Evolutionary conservation across 2,113 vertebrate genomes (phyloP).

Genomic region (Tylochromis polylepis): DNA sequence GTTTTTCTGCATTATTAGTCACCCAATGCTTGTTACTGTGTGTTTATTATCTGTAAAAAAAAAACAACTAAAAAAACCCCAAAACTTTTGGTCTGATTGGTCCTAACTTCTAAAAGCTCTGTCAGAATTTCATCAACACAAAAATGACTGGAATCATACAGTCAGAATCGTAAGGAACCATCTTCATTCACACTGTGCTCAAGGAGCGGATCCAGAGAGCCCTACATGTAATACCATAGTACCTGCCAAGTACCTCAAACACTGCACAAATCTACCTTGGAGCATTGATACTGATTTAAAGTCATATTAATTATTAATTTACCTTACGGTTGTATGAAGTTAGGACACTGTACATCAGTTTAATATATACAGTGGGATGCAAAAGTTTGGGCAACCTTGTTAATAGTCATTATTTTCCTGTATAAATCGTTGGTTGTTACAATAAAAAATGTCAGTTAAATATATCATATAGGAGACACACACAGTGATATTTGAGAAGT

Average conservation of each 20-base stretch:
- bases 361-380: no score
- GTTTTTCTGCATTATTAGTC: not conserved
- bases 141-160: not conserved
- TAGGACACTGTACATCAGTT: not conserved
- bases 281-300: not conserved
- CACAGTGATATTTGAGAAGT: no score
- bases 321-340: not conserved
- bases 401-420: no score
- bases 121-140: not conserved
- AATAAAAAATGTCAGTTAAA: no score
- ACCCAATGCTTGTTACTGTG: not conserved
- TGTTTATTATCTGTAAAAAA: not conserved
- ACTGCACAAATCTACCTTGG: not conserved
- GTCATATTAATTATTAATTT: not conserved
- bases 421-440: no score
- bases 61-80: not conserved
- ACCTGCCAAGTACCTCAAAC: not conserved
- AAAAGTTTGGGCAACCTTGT: no score
- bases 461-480: no score
- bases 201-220: not conserved
- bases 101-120: not conserved
- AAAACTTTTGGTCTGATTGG: not conserved
- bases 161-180: not conserved
- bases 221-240: not conserved
- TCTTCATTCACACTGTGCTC: not conserved